phyloP scores from a whole-genome alignment of 2,113 vertebrate species.

The Astatoreochromis straeleni region DNA sequence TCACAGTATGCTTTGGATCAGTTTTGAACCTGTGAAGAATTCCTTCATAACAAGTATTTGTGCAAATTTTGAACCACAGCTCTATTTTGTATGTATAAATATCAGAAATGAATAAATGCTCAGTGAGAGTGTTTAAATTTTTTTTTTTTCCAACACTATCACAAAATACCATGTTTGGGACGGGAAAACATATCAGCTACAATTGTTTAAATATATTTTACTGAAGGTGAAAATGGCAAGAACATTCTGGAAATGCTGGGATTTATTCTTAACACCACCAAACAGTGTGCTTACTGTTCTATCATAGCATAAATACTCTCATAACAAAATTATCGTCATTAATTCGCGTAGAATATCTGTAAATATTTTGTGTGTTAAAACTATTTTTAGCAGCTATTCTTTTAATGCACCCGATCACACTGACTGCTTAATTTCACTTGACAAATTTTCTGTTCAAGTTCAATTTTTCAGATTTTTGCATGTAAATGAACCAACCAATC shows the following conservation, averaged over 20 bases:
- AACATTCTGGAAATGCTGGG: neutral
- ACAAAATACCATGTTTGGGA: neutral
- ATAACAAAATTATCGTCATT: neutral
- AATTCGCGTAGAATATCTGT: neutral
- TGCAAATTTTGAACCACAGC: neutral
- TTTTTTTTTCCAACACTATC: fast-evolving
- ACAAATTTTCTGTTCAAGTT: neutral
- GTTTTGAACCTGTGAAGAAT: neutral
- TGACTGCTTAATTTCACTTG: neutral
- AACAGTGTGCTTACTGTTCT: neutral
- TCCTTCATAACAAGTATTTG: neutral
- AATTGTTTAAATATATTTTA: neutral
- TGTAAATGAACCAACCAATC: neutral
- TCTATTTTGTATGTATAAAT: neutral
- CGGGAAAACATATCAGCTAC: too few relatives aligned
- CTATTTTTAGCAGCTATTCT: neutral
- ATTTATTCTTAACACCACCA: neutral
- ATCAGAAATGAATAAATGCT: neutral
- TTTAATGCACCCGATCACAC: neutral
- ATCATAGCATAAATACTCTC: neutral
- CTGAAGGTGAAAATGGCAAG: neutral
- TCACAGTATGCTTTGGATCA: neutral
- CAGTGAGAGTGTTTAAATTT: neutral
- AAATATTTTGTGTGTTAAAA: neutral
- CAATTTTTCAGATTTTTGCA: neutral